Evolutionary conservation across 2,888 invertebrate genomes (phyloP).

Genomic region (Ochlodes sylvanus): DNA sequence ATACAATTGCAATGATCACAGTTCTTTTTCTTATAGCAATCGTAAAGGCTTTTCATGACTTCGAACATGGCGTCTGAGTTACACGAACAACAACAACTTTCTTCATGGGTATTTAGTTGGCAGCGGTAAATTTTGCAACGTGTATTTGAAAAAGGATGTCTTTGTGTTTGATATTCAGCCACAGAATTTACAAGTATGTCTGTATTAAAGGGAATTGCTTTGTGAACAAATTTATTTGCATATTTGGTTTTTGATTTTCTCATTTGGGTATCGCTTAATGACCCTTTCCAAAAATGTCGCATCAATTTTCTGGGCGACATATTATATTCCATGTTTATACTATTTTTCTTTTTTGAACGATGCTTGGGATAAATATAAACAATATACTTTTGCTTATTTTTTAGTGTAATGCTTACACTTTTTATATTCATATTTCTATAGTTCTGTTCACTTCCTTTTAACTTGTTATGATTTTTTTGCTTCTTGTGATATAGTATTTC

Average conservation of each 20-base stretch:
- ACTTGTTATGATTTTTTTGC: not conserved
- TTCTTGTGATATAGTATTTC: not conserved
- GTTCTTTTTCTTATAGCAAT: slow-evolving; percentile 71
- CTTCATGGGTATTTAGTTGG: slow-evolving; percentile 56
- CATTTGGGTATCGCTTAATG: not conserved
- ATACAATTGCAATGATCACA: slow-evolving; percentile 69
- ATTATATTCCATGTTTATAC: not conserved
- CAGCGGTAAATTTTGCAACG: slow-evolving; percentile 54
- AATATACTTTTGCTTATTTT: slow-evolving; percentile 23
- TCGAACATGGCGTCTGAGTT: slow-evolving; percentile 76
- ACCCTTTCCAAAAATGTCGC: not conserved
- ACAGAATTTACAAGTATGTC: slow-evolving; percentile 1
- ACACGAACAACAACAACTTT: slow-evolving; percentile 64
- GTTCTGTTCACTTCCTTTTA: not conserved
- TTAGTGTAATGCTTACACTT: slow-evolving; percentile 23
- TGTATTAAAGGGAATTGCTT: slow-evolving; percentile 1
- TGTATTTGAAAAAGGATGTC: slow-evolving; percentile 13
- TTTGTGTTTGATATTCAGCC: not conserved
- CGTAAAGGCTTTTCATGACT: slow-evolving; percentile 74
- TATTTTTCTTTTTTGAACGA: not conserved
- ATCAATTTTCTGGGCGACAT: not conserved
- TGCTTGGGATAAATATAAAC: slow-evolving; percentile 14
- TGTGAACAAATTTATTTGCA: not conserved
- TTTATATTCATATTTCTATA: slow-evolving; percentile 1
- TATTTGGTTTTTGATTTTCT: not conserved